Evolutionary conservation across 1,140 invertebrate species (phyloP).

Genomic region (Cotesia typhae): DNA sequence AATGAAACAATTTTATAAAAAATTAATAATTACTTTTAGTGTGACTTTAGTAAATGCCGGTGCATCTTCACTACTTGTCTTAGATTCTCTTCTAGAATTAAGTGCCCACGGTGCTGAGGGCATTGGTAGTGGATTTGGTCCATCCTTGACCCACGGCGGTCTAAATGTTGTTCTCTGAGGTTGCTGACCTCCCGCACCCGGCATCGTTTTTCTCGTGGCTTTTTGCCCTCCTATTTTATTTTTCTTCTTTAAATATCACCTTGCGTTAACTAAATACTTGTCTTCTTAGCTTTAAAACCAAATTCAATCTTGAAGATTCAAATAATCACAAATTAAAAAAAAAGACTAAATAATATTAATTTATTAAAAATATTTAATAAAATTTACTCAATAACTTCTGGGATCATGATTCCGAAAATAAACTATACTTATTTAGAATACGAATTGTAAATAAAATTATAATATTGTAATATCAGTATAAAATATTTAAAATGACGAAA

Average conservation of each 20-base stretch:
- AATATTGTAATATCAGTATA: too few relatives aligned
- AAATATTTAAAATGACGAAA: too few relatives aligned
- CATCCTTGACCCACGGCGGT: conserved; percentile 85
- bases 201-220: conserved; percentile 47
- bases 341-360: too few relatives aligned
- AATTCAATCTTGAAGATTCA: too few relatives aligned
- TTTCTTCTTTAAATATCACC: conserved; percentile 9
- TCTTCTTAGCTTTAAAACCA: too few relatives aligned
- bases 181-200: conserved; percentile 61
- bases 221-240: conserved; percentile 34
- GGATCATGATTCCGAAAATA: too few relatives aligned
- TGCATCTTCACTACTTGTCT: conserved; percentile 56
- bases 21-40: conserved; percentile 53
- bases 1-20: conserved; percentile 10
- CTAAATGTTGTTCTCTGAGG: conserved; percentile 74
- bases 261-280: neutral
- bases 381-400: too few relatives aligned
- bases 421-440: too few relatives aligned
- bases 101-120: conserved; percentile 73
- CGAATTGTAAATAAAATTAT: too few relatives aligned
- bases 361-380: too few relatives aligned
- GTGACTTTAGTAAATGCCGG: conserved; percentile 61
- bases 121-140: conserved; percentile 67
- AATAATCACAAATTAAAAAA: too few relatives aligned
- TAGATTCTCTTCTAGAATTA: conserved; percentile 62